Percentiles rank a stretch among this genome's conserved stretches.
Conservation (phyloP, 2,797 vertebrate species). For the Eulemur rubriventer region DNA sequence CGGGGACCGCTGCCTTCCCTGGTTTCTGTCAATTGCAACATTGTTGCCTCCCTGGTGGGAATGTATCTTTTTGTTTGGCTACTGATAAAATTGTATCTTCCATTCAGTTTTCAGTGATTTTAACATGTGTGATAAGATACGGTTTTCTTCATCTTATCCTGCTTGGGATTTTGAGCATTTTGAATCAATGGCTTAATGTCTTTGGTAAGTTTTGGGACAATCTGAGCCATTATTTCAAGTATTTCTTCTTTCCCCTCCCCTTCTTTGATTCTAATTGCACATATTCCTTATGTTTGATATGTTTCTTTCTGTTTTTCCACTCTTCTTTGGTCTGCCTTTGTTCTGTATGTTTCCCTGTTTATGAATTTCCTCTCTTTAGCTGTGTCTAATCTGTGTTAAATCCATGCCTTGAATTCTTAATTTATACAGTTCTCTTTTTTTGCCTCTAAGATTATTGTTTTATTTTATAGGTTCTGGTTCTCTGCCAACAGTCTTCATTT, state of each 20-base stretch:
- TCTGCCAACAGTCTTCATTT: background rate
- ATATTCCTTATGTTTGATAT: no score
- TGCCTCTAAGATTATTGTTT: background rate
- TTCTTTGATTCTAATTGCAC: background rate
- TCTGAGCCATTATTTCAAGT: background rate
- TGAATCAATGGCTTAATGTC: background rate
- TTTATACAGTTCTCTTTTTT: background rate
- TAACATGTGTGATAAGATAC: no score
- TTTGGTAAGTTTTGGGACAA: no score
- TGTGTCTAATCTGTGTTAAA: background rate
- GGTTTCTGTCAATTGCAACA: no score
- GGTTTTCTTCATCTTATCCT: background rate
- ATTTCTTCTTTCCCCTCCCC: background rate
- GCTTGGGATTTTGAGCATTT: background rate
- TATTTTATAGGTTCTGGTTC: background rate
- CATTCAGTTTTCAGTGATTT: background rate
- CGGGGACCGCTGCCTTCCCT: accelerated
- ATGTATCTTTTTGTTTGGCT: background rate
- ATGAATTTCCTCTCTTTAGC: background rate
- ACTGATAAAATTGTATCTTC: background rate
- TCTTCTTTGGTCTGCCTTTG: no score
- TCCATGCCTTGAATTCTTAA: background rate
- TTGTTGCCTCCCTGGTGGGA: background rate
- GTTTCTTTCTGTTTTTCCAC: background rate
- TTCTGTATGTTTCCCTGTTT: background rate